Evolutionary conservation across 2,797 vertebrate species (phyloP).

Genomic region (Urocyon cinereoargenteus): DNA sequence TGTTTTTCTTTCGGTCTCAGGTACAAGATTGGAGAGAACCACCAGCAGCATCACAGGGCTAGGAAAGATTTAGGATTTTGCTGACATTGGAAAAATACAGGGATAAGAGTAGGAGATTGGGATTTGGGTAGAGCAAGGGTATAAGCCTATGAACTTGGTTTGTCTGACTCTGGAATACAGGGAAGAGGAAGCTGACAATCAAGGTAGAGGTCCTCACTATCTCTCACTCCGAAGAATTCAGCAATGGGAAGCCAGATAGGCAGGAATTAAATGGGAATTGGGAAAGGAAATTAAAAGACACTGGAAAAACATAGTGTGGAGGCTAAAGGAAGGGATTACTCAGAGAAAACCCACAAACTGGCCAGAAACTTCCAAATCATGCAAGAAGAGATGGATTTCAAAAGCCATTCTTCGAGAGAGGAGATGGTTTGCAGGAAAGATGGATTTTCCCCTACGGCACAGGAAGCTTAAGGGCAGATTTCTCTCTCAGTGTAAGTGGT

Average conservation of each 20-base stretch:
- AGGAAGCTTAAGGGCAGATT: neutral
- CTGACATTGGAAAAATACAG: neutral
- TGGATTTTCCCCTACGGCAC: neutral
- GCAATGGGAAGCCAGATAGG: neutral
- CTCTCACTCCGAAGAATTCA: neutral
- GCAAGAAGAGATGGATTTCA: neutral
- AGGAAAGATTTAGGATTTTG: constrained; percentile 15
- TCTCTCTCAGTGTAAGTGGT: neutral
- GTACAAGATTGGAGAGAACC: neutral
- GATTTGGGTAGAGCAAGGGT: neutral
- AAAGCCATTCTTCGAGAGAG: neutral
- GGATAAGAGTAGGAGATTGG: neutral
- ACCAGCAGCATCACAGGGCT: neutral
- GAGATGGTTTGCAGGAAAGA: neutral
- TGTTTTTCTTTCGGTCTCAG: neutral
- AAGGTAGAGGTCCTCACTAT: neutral
- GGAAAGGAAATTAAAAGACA: neutral
- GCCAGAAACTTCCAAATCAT: neutral
- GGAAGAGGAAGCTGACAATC: neutral
- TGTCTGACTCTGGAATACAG: neutral
- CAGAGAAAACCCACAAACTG: neutral
- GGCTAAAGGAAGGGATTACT: neutral
- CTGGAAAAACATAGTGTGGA: neutral
- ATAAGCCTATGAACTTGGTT: neutral
- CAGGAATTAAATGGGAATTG: neutral